phyloP scores from a whole-genome alignment of 2,797 vertebrate genomes.

The Danio aesculapii region DNA sequence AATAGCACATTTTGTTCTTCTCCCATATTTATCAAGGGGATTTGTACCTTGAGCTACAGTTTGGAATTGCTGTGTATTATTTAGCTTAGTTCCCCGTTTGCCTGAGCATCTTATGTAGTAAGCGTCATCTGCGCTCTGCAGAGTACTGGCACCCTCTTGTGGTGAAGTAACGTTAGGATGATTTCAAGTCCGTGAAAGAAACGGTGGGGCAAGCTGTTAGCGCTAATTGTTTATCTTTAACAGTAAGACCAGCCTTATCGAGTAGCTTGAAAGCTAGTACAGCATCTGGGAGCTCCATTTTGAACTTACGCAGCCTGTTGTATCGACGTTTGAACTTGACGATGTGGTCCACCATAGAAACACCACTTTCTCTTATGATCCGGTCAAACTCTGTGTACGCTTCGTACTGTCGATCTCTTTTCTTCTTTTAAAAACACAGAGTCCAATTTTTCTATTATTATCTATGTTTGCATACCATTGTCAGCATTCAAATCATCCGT shows the following conservation, averaged over 20 bases:
- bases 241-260: too few relatives aligned
- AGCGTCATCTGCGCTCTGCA: too few relatives aligned
- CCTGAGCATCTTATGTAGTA: too few relatives aligned
- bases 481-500: background rate
- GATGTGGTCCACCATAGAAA: background rate
- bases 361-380: background rate
- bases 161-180: background rate
- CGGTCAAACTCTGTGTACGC: conserved; percentile 14
- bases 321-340: conserved; percentile 30
- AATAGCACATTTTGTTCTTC: too few relatives aligned
- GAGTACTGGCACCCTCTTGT: too few relatives aligned
- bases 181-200: conserved; percentile 42
- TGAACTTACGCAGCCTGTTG: conserved; percentile 29
- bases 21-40: too few relatives aligned
- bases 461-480: background rate
- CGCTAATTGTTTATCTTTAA: too few relatives aligned
- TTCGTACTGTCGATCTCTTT: background rate
- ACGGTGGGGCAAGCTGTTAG: conserved; percentile 23
- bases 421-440: conserved; percentile 16
- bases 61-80: too few relatives aligned
- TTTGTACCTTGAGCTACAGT: too few relatives aligned
- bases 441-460: background rate
- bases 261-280: too few relatives aligned
- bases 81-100: too few relatives aligned
- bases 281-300: conserved; percentile 46